These are phyloP conservation scores for Melipona quadrifasciata DNA, from an alignment of 1,140 invertebrate genomes.

Conservation along the genomic window DNA sequence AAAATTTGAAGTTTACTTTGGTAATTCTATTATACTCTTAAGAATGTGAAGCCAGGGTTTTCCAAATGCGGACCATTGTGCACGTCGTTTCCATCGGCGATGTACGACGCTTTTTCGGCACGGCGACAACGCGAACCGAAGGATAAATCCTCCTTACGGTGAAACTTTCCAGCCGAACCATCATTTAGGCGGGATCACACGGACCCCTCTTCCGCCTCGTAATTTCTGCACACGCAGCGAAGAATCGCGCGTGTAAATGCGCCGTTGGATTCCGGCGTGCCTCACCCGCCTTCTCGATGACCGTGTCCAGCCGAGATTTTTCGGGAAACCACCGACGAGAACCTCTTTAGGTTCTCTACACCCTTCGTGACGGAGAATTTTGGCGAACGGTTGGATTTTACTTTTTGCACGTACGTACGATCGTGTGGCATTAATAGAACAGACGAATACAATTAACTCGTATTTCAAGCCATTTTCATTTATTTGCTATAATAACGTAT, in stretches of 20 bases:
- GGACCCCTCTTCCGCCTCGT: slow-evolving; percentile 50
- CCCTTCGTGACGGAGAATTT: neutral
- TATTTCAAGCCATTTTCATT: too few species aligned
- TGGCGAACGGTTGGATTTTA: neutral
- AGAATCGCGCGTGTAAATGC: slow-evolving; percentile 45
- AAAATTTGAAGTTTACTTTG: too few species aligned
- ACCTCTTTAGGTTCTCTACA: neutral
- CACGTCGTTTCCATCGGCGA: slow-evolving; percentile 17
- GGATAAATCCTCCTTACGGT: slow-evolving; percentile 53
- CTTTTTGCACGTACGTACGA: neutral
- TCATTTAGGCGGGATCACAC: slow-evolving; percentile 50
- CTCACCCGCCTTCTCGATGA: neutral
- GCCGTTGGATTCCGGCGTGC: slow-evolving; percentile 29
- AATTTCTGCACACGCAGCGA: slow-evolving; percentile 31
- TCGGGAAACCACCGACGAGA: neutral
- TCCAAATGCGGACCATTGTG: too few species aligned
- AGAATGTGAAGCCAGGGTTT: too few species aligned
- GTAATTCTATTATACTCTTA: too few species aligned
- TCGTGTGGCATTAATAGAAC: neutral
- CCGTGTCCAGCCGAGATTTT: neutral
- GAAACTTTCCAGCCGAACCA: slow-evolving; percentile 39
- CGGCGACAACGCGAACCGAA: slow-evolving; percentile 34
- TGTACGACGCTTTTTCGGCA: slow-evolving; percentile 24
- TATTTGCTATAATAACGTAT: too few species aligned
- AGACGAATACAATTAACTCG: neutral